Conservation (phyloP, 1,140 invertebrate genomes). For the Ruditapes philippinarum region DNA sequence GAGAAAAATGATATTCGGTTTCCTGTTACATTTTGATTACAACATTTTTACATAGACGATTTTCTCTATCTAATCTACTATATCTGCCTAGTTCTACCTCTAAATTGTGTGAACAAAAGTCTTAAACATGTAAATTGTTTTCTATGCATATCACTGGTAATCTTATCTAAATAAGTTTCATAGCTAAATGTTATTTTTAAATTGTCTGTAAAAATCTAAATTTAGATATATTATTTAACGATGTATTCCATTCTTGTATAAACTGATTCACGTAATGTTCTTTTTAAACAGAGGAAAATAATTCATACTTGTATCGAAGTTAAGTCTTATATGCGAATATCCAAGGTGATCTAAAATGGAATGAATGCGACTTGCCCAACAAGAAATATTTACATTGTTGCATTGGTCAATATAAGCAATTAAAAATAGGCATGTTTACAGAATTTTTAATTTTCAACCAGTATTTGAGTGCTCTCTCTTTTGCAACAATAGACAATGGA, state of each 20-base stretch:
- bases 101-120: neutral
- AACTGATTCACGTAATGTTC: neutral
- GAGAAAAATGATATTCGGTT: too few relatives aligned
- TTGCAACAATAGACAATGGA: neutral
- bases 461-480: neutral
- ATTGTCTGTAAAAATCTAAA: neutral
- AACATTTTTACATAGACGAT: neutral
- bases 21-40: neutral
- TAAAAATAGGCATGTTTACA: too few relatives aligned
- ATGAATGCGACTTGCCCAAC: neutral
- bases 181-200: neutral
- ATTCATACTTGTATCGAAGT: neutral
- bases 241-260: conserved; percentile 17
- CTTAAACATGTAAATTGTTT: neutral
- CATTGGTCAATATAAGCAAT: too few relatives aligned
- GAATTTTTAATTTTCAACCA: neutral
- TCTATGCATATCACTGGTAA: neutral
- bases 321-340: neutral
- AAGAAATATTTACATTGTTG: neutral
- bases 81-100: neutral
- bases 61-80: neutral
- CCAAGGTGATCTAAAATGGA: neutral
- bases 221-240: neutral
- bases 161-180: neutral
- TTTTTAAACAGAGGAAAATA: neutral